Evolutionary conservation across 1,140 invertebrate genomes (phyloP), one percentile per base, ranked within the genome.

Genomic region (Oedothorax gibbosus): DNA sequence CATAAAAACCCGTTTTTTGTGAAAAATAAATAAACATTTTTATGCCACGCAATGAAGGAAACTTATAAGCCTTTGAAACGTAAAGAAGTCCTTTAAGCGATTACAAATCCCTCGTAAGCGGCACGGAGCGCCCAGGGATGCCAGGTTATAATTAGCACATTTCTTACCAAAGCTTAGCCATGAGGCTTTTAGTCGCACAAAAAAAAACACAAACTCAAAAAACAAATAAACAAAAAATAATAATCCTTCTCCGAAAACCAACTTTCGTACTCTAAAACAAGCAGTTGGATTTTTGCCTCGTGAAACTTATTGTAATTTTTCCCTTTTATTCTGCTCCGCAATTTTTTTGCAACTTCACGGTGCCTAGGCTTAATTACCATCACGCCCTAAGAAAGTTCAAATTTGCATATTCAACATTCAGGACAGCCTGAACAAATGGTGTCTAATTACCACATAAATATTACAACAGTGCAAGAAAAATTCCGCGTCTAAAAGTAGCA

Each of bases 401-500:
- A 84, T 84, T 84, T 84, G 71, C 81, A 84, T 82, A 82, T 82
- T 82, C 69, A 62, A 68, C 54, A 82, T 76, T 51, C 56, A 84
- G 60, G n/a, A 20, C 20, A 10, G 69, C 80, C 54, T 62, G 76
- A 84, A 84, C 81, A 84, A 84, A 84, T 84, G 73, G 57, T 76
- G 62, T 60, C 81, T 84, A 84, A 84, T 84, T 84, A 84, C 81
- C 56, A 57, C 81, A 84, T 84, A 84, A 84, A 84, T 84, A 84
- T 84, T 84, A 60, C 62, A 84, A 84, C 81, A 75, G 66, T 84
- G 62, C 64, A 76, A 76, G 73, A 84, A 84, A 84, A 76, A 76
- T 84, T 65, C 72, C 60, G 60, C 51, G 18, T 21, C 35, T 53
- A 75, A 64, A 68, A 76, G 81, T 84, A 84, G 53, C 57, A 66